Base-by-base conservation (phyloP, 2,113 vertebrate species). In the Gasterosteus nipponicus region DNA sequence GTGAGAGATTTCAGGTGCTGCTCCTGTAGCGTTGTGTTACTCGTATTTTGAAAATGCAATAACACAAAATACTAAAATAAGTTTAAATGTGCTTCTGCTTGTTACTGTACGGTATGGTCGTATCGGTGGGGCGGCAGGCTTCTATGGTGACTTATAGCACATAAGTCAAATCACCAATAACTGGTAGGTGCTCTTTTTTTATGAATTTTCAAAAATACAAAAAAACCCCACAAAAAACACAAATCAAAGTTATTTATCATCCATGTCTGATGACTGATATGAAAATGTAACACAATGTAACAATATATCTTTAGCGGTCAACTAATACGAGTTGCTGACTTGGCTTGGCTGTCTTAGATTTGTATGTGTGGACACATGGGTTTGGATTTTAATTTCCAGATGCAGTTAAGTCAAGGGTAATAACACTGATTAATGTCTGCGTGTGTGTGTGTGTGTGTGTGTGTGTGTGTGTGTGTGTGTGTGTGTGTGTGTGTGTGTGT, bases 301-400 rank as follows among this genome's bases (percentile, higher is more conserved):
- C 68, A 26, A 42, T 64, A 26, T 26, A 26, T 26, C 59, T 57
- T 33, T 0, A 19, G 7, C 42, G 3, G 42, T 18, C 33, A 69
- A 57, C 7, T 35, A 69, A 54, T 38, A 56, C n/a, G 16, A 53
- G 22, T 63, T 42, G 10, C 26, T 18, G 56, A 42, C n/a, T 3
- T 41, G 14, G 6, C 22, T 12, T 33, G 22, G 22, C 22, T 2
- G 14, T 59, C 53, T 26, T 26, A 49, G 18, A 19, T 60, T 10
- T 29, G 42, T 68, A 64, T 49, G 22, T 44, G 42, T 19, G 6
- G 44, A 39, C 51, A 39, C 4, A 42, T 63, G 70, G 61, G 72
- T 79, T 73, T 73, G 31, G 15, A 73, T 82, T 79, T 84, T 42
- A 51, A 72, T 77, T 53, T 83, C 74, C 77, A 84, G 73, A 83